Evolutionary conservation across 1,140 invertebrate genomes (phyloP), one percentile per base, ranked within the genome.

Genomic region (Luehdorfia chinensis): DNA sequence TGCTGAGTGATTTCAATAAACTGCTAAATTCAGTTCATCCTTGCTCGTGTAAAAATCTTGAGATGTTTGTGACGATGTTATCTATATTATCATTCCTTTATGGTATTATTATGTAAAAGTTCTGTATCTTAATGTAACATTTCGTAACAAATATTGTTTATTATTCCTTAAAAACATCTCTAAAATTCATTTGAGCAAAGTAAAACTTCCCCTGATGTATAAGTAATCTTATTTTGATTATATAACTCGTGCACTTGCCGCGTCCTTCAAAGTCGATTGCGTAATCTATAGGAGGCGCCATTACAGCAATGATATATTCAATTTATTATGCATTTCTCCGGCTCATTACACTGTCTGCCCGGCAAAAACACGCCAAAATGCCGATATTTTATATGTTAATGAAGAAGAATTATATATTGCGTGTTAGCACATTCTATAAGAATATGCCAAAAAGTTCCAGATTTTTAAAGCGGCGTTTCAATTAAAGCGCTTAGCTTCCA

Each of bases 181-280:
- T 43, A 55, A 65, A 59, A 71, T 62, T 69, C 56, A 60, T 59
- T 63, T 49, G 58, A 31, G 9, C 44, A 32, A 21, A 28, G 31
- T 59, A n/a, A 60, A 53, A 55, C 28, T 53, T 46, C 52, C 45
- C 58, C 48, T 64, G 52, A 34, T 59, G 61, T 63, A 65, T 69
- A 47, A 48, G 33, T 63, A 64, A 70, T 63, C 30, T 50, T 59
- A 56, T 66, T 65, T 65, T 63, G 62, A 57, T 74, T 70, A 55
- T 66, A 53, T 68, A 70, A 65, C 64, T 59, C 53, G 51, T 50
- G 62, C 68, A 75, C 68, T 76, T 68, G 66, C 50, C 57, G 46
- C 60, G 64, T 69, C 68, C 63, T 71, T 65, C 61, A 49, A 55
- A 33, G 14, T 41, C 32, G 34, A 13, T 66, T 74, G 50, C 60